phyloP scores from a whole-genome alignment of 2,113 vertebrate species.

The Cromileptes altivelis region DNA sequence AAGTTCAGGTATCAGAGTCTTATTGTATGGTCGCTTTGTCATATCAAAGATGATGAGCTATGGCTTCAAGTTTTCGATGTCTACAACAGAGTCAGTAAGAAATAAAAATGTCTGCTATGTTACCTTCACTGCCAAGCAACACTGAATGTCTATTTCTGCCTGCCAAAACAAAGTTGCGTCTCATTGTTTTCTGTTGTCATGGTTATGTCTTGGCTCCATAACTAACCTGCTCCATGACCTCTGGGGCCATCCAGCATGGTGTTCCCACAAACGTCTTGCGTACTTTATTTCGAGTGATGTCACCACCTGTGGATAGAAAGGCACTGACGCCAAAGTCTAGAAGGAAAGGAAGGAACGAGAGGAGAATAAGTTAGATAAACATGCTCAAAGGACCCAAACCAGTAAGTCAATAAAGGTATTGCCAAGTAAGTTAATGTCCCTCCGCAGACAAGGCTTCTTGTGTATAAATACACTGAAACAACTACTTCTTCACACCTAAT shows the following conservation, averaged over 20 bases:
- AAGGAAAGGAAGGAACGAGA: conserved; percentile 45
- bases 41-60: not conserved
- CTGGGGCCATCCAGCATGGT: conserved; percentile 98
- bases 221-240: conserved; percentile 97
- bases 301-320: conserved; percentile 96
- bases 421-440: not conserved
- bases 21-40: not conserved
- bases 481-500: conserved; percentile 19
- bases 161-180: not conserved
- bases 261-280: conserved; percentile 98
- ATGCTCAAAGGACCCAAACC: not conserved
- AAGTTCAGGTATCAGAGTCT: not conserved
- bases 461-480: not conserved
- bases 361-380: not conserved
- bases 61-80: not conserved
- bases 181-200: not conserved
- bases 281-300: conserved; percentile 98
- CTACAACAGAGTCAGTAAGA: not conserved
- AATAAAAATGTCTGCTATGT: not conserved
- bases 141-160: not conserved
- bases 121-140: not conserved
- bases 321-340: conserved; percentile 98
- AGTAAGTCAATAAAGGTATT: not conserved
- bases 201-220: not conserved
- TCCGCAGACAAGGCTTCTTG: not conserved